phyloP scores from a whole-genome alignment of 2,797 vertebrate species.

The Saxicola maurus region DNA sequence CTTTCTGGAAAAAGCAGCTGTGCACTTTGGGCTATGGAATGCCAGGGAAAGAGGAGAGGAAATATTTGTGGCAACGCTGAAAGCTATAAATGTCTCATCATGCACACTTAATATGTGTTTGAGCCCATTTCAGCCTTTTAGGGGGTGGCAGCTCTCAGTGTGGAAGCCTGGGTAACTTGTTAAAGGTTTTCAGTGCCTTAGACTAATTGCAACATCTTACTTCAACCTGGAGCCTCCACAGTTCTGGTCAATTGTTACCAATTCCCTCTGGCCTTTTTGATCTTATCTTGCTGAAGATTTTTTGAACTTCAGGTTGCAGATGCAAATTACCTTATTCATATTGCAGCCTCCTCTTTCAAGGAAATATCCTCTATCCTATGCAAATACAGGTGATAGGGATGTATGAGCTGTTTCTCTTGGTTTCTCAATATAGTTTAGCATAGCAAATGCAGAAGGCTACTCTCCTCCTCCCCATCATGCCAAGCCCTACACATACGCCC shows the following conservation, averaged over 20 bases:
- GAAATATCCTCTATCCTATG: constrained; percentile 24
- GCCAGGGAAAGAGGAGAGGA: constrained; percentile 29
- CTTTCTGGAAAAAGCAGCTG: constrained; percentile 43
- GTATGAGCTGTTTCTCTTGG: background rate
- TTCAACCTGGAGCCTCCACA: background rate
- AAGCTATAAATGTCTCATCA: constrained; percentile 59
- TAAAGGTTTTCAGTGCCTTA: background rate
- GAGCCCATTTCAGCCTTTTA: constrained; percentile 39
- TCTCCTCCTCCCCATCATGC: background rate
- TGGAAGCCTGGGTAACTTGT: background rate
- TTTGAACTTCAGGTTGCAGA: background rate
- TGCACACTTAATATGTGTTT: constrained; percentile 49
- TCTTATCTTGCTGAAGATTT: background rate
- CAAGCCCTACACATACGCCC: background rate
- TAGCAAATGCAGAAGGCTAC: constrained; percentile 17
- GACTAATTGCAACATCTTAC: background rate
- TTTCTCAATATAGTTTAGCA: constrained; percentile 6
- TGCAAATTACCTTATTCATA: constrained; percentile 26
- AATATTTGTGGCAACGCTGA: constrained; percentile 54
- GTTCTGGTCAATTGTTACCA: background rate
- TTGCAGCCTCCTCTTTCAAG: constrained; percentile 23
- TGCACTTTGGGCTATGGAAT: background rate
- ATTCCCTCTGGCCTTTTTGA: background rate
- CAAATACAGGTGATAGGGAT: background rate
- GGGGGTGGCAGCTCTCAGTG: background rate